Evolutionary conservation across 2,113 vertebrate genomes (phyloP).

Genomic region (Bubo bubo): DNA sequence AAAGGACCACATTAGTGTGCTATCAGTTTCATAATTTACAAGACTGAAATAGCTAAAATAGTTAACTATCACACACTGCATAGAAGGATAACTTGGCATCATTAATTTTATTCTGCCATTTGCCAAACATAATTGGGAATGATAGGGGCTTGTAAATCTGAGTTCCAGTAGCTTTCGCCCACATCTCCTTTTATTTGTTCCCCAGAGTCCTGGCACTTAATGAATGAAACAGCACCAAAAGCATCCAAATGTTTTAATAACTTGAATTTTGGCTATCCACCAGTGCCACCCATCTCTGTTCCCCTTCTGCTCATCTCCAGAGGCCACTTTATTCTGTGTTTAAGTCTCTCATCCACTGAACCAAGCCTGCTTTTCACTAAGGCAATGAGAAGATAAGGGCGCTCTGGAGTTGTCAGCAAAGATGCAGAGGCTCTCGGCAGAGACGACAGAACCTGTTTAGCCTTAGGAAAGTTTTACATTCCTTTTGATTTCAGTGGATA

Average conservation of each 20-base stretch:
- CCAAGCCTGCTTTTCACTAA: not conserved
- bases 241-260: slow-evolving; percentile 11
- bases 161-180: not conserved
- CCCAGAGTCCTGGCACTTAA: not conserved
- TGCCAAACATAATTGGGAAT: slow-evolving; percentile 53
- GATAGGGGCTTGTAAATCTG: not conserved
- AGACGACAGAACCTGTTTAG: not conserved
- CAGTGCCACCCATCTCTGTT: not conserved
- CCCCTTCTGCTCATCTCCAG: not conserved
- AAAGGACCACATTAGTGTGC: slow-evolving; percentile 69
- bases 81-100: slow-evolving; percentile 51
- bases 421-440: not conserved
- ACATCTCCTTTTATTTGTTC: not conserved
- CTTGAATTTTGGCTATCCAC: not conserved
- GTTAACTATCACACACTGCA: not conserved
- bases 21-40: slow-evolving; percentile 66
- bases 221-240: slow-evolving; percentile 24
- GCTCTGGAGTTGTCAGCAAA: not conserved
- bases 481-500: not conserved
- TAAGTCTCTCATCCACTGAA: not conserved
- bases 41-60: slow-evolving; percentile 56
- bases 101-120: slow-evolving; percentile 64
- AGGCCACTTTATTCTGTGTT: not conserved
- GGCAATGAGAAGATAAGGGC: not conserved
- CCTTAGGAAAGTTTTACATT: not conserved